Base-by-base conservation (phyloP, 2,888 invertebrate species). In the Andrena fulva region DNA sequence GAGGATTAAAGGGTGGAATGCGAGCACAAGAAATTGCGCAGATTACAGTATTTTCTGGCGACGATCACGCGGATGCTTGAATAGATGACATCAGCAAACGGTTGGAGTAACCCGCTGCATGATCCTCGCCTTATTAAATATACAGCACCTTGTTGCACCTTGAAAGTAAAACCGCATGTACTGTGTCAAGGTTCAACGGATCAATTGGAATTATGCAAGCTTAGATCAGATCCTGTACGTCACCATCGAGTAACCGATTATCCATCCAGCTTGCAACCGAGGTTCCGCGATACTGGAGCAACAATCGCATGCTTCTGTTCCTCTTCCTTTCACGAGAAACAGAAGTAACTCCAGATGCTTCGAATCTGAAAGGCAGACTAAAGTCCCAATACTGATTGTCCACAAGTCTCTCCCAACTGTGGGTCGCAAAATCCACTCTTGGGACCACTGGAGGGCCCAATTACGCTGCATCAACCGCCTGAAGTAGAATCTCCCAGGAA, bases 171-270 rank as follows among this genome's bases (percentile, higher is more conserved):
- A 54, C 69, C 75, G 48, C 66, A 56, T 75, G 75, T 75, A 71
- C 35, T 67, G 67, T 82, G 81, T 80, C 80, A 80, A 82, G 75
- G 80, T 80, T 82, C 75, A 70, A 27, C 27, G 75, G 80, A 82
- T 75, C 75, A 80, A 75, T 75, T 56, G 80, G 52, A 54, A 74
- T 80, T 70, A 64, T 69, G 59, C 54, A 78, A 78, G 35, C n/a
- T 63, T 67, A 78, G 62, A 77, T 24, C 29, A n/a, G 73, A 77
- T 77, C 54, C 68, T 54, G 12, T 31, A n/a, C 29, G 48, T 50
- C 48, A 4, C 10, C 33, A n/a, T 35, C 29, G 12, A 6, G 29
- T n/a, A 33, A 33, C 29, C 68, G 78, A 80, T 78, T 62, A 56
- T 54, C 33, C n/a, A 10, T 42, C 20, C 2, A 8, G 27, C 3